Evolutionary conservation across 2,888 invertebrate species (phyloP), one percentile per base, ranked within the genome.

Genomic region (Epinotia brunnichana): DNA sequence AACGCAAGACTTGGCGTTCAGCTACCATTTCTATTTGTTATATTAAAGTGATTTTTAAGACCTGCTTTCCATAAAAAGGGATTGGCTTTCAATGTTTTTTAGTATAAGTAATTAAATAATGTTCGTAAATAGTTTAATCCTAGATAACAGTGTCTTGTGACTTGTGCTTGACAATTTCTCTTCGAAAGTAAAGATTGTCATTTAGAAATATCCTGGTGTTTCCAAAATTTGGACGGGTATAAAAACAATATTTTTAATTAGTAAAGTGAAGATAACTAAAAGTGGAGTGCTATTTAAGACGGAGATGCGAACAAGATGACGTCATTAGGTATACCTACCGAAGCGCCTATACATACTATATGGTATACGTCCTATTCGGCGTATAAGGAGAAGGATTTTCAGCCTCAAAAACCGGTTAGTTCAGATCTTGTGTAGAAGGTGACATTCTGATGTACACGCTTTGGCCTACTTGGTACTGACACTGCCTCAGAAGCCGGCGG

Each of bases 271-370:
- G 19, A 68, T 54, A 68, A 59, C 39, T 19, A 44, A 35, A 11
- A 57, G 68, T 57, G 19, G 24, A 17, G 72, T 72, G 61, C 17
- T 41, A 59, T 61, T 54, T 4, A 62, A 56, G 21, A 76, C 76
- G 79, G 77, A 76, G 29, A 77, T 81, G 79, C 75, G 44, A 15
- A 39, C 53, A 81, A 74, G 51, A 93, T 93, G 92, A 87, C 92
- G 77, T 93, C 92, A 73, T 80, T 93, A 53, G 92, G 92, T 0
- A 92, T 93, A 72, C 92, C 92, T 9, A 91, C 93, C 1, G 92
- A 93, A 77, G 92, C 92, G 67, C 91, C 92, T 0, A 84, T 91
- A 0, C 92, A 93, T 73, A 93, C 93, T 0, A 87, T 93, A 70
- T 77, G 91, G 41, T 92, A 87, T 73, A 91, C 92, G 0, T 90